Evolutionary conservation across 2,797 vertebrate species (phyloP).

Genomic region (Australoheros facetus): DNA sequence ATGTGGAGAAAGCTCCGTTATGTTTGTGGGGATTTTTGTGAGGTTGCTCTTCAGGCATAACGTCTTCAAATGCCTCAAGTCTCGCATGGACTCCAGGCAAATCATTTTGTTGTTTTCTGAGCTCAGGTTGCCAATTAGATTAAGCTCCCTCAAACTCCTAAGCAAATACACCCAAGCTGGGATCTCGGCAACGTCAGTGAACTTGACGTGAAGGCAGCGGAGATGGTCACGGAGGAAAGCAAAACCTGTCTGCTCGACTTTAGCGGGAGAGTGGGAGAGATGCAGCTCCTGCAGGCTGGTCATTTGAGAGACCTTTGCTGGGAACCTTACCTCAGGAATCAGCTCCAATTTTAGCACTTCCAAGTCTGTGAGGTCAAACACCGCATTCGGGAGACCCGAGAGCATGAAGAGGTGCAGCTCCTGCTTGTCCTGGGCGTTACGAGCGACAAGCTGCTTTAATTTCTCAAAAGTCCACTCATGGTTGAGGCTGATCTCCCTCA

Average conservation of each 20-base stretch:
- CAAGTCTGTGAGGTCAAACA: conserved; percentile 94
- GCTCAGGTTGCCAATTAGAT: conserved; percentile 93
- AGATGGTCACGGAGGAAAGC: conserved; percentile 95
- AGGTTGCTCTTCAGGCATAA: conserved; percentile 96
- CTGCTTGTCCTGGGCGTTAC: conserved; percentile 91
- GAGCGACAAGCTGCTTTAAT: conserved; percentile 89
- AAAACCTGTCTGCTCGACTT: conserved; percentile 95
- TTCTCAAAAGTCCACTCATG: conserved; percentile 98
- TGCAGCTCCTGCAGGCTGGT: conserved; percentile 94
- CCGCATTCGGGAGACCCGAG: conserved; percentile 93
- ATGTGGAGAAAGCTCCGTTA: conserved; percentile 94
- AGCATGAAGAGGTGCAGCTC: conserved; percentile 96
- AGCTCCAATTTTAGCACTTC: conserved; percentile 95
- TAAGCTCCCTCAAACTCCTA: conserved; percentile 92
- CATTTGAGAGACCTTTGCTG: conserved; percentile 97
- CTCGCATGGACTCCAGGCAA: conserved; percentile 93
- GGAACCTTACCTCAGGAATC: conserved; percentile 94
- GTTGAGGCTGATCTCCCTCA: conserved; percentile 95
- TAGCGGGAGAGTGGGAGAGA: conserved; percentile 94
- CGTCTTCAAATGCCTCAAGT: conserved; percentile 91
- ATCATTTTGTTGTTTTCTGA: conserved; percentile 99
- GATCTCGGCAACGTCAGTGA: conserved; percentile 96
- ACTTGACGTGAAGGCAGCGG: conserved; percentile 95
- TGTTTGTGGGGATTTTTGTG: conserved; percentile 95
- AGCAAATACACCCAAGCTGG: conserved; percentile 95